Evolutionary conservation across 2,797 vertebrate genomes (phyloP).

Genomic region (Rhinogobio ventralis): DNA sequence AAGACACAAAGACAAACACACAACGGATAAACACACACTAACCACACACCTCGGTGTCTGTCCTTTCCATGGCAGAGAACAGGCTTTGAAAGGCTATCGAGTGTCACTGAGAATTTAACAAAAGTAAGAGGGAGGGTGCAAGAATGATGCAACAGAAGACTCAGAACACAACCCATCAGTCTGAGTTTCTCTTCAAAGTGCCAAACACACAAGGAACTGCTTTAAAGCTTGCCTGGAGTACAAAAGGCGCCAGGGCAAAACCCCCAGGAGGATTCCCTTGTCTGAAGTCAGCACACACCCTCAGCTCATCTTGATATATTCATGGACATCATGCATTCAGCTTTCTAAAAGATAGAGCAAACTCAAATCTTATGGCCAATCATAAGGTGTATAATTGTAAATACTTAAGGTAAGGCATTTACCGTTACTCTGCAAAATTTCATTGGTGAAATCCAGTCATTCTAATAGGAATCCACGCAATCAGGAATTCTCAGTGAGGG

Average conservation of each 20-base stretch:
- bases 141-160: constrained; percentile 45
- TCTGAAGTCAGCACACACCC: not conserved
- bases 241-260: constrained; percentile 13
- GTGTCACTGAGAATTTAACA: constrained; percentile 52
- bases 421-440: not conserved
- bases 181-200: constrained; percentile 54
- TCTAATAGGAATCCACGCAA: not conserved
- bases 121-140: constrained; percentile 27
- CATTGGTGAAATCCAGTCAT: not conserved
- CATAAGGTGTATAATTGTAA: not conserved
- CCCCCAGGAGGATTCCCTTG: constrained; percentile 7
- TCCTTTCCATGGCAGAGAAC: constrained; percentile 49
- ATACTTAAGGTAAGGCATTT: not conserved
- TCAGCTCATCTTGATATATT: constrained; percentile 11
- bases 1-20: constrained; percentile 39
- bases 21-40: constrained; percentile 32
- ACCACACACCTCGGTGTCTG: constrained; percentile 18
- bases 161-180: constrained; percentile 49
- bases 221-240: constrained; percentile 37
- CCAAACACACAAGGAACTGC: constrained; percentile 30
- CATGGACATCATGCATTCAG: not conserved
- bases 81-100: constrained; percentile 49
- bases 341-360: not conserved
- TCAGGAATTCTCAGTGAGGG: not conserved
- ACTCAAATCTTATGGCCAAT: not conserved